phyloP scores from a whole-genome alignment of 1,140 invertebrate species.

The Monochamus saltuarius region DNA sequence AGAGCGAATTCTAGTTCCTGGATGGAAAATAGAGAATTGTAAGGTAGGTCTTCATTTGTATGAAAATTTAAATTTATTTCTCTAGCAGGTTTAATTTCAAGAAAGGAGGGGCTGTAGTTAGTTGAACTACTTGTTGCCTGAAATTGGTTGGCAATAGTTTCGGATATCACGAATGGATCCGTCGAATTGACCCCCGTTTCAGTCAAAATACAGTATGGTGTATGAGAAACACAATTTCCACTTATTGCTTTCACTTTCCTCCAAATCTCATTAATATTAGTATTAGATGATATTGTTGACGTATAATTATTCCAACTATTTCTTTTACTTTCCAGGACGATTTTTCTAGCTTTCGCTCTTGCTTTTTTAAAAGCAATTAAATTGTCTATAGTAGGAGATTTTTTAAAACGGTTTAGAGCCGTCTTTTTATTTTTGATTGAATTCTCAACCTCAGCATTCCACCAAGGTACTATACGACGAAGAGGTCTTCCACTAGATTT shows the following conservation, averaged over 20 bases:
- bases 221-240: neutral
- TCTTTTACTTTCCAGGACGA: no score
- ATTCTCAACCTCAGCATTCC: neutral
- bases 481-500: neutral
- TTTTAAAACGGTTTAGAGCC: neutral
- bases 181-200: neutral
- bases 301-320: neutral
- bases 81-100: no score
- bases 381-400: neutral
- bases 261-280: neutral
- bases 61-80: no score
- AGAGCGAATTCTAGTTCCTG: no score
- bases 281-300: neutral
- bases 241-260: neutral
- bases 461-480: slow-evolving; percentile 8
- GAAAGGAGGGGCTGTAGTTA: neutral
- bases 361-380: neutral
- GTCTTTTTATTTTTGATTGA: neutral
- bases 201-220: neutral
- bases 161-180: neutral
- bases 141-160: neutral
- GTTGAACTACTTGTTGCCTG: neutral
- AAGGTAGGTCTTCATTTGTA: no score
- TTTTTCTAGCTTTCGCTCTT: neutral
- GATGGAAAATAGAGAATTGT: no score